Base-by-base conservation (phyloP, 2,888 invertebrate genomes). In the Melanostoma mellinum region DNA sequence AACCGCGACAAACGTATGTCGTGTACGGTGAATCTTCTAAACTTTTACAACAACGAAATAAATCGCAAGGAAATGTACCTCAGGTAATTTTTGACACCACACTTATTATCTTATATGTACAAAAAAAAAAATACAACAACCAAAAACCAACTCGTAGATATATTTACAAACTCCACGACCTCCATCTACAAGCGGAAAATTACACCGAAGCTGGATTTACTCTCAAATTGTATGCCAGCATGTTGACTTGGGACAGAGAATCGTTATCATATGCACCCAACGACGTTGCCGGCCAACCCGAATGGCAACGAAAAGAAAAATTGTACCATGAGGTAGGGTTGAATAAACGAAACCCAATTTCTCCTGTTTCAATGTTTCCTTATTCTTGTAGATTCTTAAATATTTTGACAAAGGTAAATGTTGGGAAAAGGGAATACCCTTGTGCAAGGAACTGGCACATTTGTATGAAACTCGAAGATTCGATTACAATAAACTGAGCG, bases 361-460 rank as follows among this genome's bases (percentile, higher is more conserved):
- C 30, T 69, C 6, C 30, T 6, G 33, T n/a, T n/a, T n/a, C n/a
- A n/a, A 5, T 65, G n/a, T 38, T 32, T 35, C 35, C 53, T 71
- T n/a, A 40, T 10, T 3, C 44, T 85, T 85, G 6, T 44, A 96
- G 92, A 98, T 98, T 53, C 94, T 98, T 68, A 95, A 95, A 88
- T 97, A 98, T 89, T 98, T 98, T 88, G 98, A 98, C 89, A 95
- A 96, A 86, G 98, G 98, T 87, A 98, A 98, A 94, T 97, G 97
- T 87, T 99, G 98, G 98, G 99, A 99, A 89, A 97, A 98, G 92
- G 98, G 98, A 0, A 95, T 98, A 44, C 97, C 98, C 0, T 90
- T 99, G 46, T 95, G 97, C 86, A 97, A 98, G 88, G 98, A 98
- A 89, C 91, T 99, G 85, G 97, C 97, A 0, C 93, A 94, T 8